Evolutionary conservation across 2,888 invertebrate genomes (phyloP), one percentile per base, ranked within the genome.

Genomic region (Holacanthella duospinosa): DNA sequence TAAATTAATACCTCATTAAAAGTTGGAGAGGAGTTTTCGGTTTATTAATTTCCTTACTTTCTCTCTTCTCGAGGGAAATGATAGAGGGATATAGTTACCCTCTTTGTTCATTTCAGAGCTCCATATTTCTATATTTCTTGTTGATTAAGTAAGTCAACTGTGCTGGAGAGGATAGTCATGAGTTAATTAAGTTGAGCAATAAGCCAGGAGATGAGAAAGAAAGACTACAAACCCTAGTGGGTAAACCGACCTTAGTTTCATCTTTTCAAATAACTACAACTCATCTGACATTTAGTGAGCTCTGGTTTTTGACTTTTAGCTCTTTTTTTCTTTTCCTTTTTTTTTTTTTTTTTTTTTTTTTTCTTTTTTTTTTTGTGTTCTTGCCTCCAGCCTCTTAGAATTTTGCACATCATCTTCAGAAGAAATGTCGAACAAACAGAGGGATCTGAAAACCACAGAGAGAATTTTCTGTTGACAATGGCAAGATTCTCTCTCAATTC

Each of bases 331-430:
- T 9, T n/a, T 4, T 28, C 58, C 58, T 25, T 29, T 29, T 9
- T n/a, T n/a, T n/a, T n/a, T n/a, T n/a, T n/a, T n/a, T n/a, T n/a
- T n/a, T n/a, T n/a, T n/a, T n/a, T n/a, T n/a, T n/a, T n/a, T n/a
- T n/a, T n/a, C n/a, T n/a, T n/a, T n/a, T n/a, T n/a, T n/a, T n/a
- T n/a, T n/a, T n/a, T n/a, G n/a, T n/a, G n/a, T n/a, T n/a, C n/a
- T 28, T n/a, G 28, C 36, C 58, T 58, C 36, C 16, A 21, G 53
- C 21, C 60, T 4, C 43, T 25, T 12, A 43, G 29, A 28, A 27
- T 27, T 53, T 53, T 60, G 26, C 59, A 59, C 60, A 44, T n/a
- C 19, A n/a, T 44, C 48, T 48, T 21, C 21, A 9, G 21, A 48
- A 21, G 19, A 21, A 21, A 21, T n/a, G n/a, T n/a, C n/a, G n/a